These are phyloP conservation scores for Drosophila busckii DNA, from an alignment of 1,140 invertebrate species.

Conservation along the genomic window DNA sequence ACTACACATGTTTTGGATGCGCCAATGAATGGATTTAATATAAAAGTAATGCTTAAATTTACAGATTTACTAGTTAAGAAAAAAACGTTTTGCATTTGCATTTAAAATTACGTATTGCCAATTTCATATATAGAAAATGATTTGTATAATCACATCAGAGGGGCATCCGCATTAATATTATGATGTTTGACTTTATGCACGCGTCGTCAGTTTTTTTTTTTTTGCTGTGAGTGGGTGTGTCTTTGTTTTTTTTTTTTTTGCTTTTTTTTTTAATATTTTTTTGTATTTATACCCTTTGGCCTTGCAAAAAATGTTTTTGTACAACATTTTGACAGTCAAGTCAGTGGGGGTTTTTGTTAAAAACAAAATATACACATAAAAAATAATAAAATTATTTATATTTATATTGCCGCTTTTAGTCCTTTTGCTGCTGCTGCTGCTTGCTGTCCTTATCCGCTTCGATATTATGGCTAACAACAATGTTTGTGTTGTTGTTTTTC, in stretches of 20 bases:
- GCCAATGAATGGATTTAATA: no score
- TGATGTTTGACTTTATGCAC: constrained; percentile 13
- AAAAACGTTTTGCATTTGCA: constrained; percentile 28
- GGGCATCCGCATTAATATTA: no score
- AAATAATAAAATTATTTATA: constrained; percentile 65
- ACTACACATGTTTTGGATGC: no score
- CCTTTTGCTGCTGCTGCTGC: constrained; percentile 6
- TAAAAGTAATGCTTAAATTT: no score
- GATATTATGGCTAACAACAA: constrained; percentile 30
- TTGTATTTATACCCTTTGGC: constrained; percentile 3
- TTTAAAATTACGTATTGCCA: constrained; percentile 57
- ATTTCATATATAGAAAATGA: no score
- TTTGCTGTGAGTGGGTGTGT: background rate
- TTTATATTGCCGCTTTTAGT: constrained; percentile 60
- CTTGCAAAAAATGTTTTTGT: constrained; percentile 13
- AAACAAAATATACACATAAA: constrained; percentile 54
- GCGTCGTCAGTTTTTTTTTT: constrained; percentile 1
- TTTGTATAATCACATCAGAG: no score
- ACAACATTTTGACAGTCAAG: constrained; percentile 11
- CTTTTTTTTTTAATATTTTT: background rate
- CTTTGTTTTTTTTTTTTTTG: background rate
- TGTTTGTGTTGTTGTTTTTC: constrained; percentile 12
- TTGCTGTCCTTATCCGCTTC: constrained; percentile 11
- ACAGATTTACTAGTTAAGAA: constrained; percentile 23
- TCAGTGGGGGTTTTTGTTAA: constrained; percentile 26